A percentile compares a stretch with the other conserved stretches of the same genome.
These are phyloP conservation scores for Cyphomyrus plagiostoma DNA, from an alignment of 2,113 vertebrate species.

Conservation along the genomic window DNA sequence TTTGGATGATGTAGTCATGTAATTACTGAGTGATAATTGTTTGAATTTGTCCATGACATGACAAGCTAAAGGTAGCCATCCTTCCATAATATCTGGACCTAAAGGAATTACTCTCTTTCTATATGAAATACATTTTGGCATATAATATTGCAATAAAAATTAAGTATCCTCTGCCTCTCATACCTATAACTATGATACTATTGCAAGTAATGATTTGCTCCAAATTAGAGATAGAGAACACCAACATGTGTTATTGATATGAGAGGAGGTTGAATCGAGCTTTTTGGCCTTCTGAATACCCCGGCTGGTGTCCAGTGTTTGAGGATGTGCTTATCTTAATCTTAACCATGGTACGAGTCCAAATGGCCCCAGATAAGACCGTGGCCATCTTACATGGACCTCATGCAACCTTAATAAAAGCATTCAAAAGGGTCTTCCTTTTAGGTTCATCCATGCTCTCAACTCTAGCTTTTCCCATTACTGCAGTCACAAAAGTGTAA, in stretches of 20 bases:
- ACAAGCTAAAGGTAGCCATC: neutral
- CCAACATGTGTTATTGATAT: neutral
- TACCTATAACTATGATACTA: neutral
- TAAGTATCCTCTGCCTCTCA: neutral
- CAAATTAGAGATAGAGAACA: neutral
- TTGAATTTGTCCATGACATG: neutral
- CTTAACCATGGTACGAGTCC: neutral
- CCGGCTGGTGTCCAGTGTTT: too few species aligned
- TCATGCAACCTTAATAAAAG: neutral
- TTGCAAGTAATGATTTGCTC: neutral
- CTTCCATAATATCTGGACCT: neutral
- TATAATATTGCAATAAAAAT: neutral
- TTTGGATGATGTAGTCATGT: neutral
- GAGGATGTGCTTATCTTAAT: neutral
- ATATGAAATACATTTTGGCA: neutral
- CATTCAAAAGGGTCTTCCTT: neutral
- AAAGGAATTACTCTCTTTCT: neutral
- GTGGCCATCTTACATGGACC: neutral
- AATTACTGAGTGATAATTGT: neutral
- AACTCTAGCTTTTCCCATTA: neutral
- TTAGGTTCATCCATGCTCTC: neutral
- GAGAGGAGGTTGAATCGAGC: neutral
- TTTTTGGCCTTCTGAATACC: too few species aligned
- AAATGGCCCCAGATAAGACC: neutral
- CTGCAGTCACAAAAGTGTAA: neutral